Percentiles rank a stretch among this genome's conserved stretches.
Evolutionary conservation across 2,888 invertebrate species (phyloP).

Genomic region (Drosophila helvetica): DNA sequence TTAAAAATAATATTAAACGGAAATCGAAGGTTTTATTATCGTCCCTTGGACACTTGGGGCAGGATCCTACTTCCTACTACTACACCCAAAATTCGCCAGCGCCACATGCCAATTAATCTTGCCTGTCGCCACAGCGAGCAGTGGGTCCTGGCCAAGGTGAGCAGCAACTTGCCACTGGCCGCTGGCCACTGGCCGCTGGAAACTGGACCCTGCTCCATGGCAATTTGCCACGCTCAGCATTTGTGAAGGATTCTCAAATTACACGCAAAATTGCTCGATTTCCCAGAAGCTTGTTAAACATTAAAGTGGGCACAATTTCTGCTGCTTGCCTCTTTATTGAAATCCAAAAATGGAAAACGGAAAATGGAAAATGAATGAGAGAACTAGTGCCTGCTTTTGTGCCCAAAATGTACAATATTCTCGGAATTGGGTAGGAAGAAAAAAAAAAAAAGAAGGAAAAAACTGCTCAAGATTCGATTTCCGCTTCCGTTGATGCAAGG

Average conservation of each 20-base stretch:
- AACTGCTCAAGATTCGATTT: slow-evolving; percentile 76
- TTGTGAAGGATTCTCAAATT: slow-evolving; percentile 52
- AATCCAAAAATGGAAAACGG: slow-evolving; percentile 20
- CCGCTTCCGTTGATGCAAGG: slow-evolving; percentile 73
- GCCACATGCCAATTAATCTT: slow-evolving; percentile 49
- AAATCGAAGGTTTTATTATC: slow-evolving; percentile 73
- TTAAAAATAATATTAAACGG: slow-evolving; percentile 75
- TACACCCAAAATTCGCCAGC: slow-evolving; percentile 14
- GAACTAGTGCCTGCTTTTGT: not conserved
- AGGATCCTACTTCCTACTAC: not conserved
- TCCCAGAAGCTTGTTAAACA: slow-evolving; percentile 60
- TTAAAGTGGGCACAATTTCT: slow-evolving; percentile 67
- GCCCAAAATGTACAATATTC: slow-evolving; percentile 35
- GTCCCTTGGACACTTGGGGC: slow-evolving; percentile 16
- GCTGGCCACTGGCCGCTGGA: not conserved
- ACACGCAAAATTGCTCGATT: slow-evolving; percentile 65
- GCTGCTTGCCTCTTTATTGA: slow-evolving; percentile 35
- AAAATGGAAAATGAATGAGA: slow-evolving; percentile 27
- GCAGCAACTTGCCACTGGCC: slow-evolving; percentile 10
- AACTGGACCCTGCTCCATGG: slow-evolving; percentile 24
- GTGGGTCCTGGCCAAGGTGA: slow-evolving; percentile 28
- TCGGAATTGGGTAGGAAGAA: slow-evolving; percentile 32
- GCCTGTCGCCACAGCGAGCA: slow-evolving; percentile 2
- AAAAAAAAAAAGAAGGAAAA: slow-evolving; percentile 14
- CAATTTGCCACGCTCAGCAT: slow-evolving; percentile 59